Evolutionary conservation across 2,113 vertebrate species (phyloP), one percentile per base, ranked within the genome.

Genomic region (Myotis brandtii): DNA sequence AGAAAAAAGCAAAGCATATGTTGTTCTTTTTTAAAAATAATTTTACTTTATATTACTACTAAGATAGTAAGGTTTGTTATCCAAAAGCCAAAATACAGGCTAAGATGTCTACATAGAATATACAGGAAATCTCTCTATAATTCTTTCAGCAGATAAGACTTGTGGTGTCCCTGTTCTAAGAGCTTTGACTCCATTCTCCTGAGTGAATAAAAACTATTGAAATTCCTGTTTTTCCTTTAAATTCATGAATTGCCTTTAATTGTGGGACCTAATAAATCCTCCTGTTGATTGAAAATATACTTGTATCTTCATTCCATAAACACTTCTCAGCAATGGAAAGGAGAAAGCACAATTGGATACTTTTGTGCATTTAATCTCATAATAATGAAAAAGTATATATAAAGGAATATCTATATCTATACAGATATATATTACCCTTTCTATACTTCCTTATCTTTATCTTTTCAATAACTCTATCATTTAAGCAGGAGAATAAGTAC

Each of bases 231-330:
- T 88, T 50, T 34, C 27, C 34, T 2, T 91, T 20, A 88, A 86
- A 89, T 89, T 80, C 27, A 94, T 66, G 34, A 77, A 43, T 86
- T 89, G 52, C 62, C 37, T 80, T 81, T 96, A 86, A 91, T 59
- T 93, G 32, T 86, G 32, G 30, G 46, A 85, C 17, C 20, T 79
- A 11, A 86, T 48, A 32, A 79, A 89, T 83, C 3, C 48, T 67
- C 17, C 75, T 72, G 12, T 75, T 89, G 70, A 73, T 23, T 82
- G 37, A 92, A 93, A 97, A 82, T 52, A 81, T 32, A 69, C 12
- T 87, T 88, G 32, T 32, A 82, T 59, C 32, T 96, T 89, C 52
- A 82, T 30, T 89, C 27, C 83, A 67, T 18, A 91, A 91, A 59
- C 21, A 91, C 5, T 76, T 67, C 30, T 80, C 14, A 86, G 48